Conservation (phyloP, 2,888 invertebrate genomes). For the Polymixis flavicincta region DNA sequence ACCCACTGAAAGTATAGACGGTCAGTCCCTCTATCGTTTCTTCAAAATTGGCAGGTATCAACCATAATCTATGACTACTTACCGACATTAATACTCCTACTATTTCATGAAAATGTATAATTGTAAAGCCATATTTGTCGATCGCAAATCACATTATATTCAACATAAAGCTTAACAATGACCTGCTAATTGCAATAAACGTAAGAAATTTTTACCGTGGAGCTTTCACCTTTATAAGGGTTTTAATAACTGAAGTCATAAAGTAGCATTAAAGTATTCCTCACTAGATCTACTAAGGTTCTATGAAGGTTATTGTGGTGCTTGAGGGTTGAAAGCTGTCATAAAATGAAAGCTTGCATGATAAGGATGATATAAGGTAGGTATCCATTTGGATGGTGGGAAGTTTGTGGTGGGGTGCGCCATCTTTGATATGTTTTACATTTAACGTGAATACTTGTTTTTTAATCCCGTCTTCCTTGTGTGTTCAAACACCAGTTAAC, state of each 20-base stretch:
- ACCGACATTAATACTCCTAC: no score
- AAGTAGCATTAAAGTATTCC: slow-evolving; percentile 17
- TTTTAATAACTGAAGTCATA: slow-evolving; percentile 15
- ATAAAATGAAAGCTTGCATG: slow-evolving; percentile 21
- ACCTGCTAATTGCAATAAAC: not conserved
- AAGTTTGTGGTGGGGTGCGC: not conserved
- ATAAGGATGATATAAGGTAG: not conserved
- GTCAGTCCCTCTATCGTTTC: not conserved
- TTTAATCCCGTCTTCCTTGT: not conserved
- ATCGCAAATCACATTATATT: no score
- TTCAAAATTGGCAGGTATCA: no score
- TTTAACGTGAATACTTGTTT: not conserved
- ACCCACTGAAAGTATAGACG: slow-evolving; percentile 2
- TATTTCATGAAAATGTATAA: no score
- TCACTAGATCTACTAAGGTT: not conserved
- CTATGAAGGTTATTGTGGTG: not conserved
- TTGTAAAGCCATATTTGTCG: no score
- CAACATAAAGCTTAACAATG: not conserved
- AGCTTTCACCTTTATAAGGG: not conserved
- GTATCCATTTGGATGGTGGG: not conserved
- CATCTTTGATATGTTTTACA: not conserved
- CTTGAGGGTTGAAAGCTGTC: not conserved
- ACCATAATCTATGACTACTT: no score
- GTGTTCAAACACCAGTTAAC: no score
- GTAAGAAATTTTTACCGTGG: not conserved